Conservation (phyloP, 2,888 invertebrate species). For the Eudasyphora cyanicolor region DNA sequence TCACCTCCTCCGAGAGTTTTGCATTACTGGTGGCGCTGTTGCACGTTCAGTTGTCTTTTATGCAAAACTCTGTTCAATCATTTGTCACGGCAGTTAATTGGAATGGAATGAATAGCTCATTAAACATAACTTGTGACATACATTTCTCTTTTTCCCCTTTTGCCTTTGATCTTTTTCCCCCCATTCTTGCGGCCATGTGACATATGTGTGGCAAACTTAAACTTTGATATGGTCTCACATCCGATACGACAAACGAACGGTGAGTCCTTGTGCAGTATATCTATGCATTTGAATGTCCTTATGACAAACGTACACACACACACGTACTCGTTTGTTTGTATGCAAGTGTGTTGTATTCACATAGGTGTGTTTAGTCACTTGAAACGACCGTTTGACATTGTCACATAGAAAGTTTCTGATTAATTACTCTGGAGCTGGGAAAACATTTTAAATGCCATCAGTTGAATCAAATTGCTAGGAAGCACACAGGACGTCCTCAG, state of each 20-base stretch:
- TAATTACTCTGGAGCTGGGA: slow-evolving; percentile 48
- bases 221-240: neutral
- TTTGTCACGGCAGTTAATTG: slow-evolving; percentile 6
- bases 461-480: slow-evolving; percentile 46
- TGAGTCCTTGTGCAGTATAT: neutral
- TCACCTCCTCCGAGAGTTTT: neutral
- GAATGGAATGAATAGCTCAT: slow-evolving; percentile 8
- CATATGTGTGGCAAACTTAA: slow-evolving; percentile 2
- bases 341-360: neutral
- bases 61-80: neutral
- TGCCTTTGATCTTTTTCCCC: neutral
- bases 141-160: neutral
- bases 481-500: slow-evolving; percentile 11
- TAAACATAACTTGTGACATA: neutral
- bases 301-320: neutral
- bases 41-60: neutral
- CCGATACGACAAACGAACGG: neutral
- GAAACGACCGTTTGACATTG: slow-evolving; percentile 49
- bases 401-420: slow-evolving; percentile 51
- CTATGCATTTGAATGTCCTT: neutral
- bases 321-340: no score
- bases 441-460: slow-evolving; percentile 50
- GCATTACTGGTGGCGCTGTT: neutral
- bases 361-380: slow-evolving; percentile 12
- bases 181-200: neutral